A percentile compares a stretch with the other conserved stretches of the same genome.
phyloP scores from a whole-genome alignment of 2,113 vertebrate genomes.

The Alces alces region DNA sequence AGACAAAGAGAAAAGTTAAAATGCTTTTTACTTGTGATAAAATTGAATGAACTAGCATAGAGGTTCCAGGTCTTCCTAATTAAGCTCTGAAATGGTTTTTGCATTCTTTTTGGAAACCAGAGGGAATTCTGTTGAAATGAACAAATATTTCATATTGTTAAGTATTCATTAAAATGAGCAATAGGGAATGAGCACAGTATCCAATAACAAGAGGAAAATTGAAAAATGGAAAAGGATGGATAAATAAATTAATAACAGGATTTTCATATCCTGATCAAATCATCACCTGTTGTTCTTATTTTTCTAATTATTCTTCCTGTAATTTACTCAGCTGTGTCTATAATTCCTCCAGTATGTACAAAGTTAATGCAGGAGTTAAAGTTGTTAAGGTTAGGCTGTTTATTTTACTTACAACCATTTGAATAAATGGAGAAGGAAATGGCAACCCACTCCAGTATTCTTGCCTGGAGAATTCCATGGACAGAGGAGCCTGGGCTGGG shows the following conservation, averaged over 20 bases:
- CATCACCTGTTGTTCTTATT: constrained; percentile 54
- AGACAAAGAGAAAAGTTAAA: constrained; percentile 72
- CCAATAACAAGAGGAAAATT: constrained; percentile 52
- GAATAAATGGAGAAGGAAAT: neutral
- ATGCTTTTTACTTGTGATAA: constrained; percentile 66
- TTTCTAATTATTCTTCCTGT: constrained; percentile 36
- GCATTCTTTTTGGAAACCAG: constrained; percentile 57
- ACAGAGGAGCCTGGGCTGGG: neutral
- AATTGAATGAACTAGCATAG: constrained; percentile 65
- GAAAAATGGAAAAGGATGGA: constrained; percentile 46
- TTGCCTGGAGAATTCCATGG: neutral
- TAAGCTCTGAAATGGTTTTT: constrained; percentile 64
- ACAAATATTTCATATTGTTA: constrained; percentile 65
- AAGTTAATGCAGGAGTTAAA: constrained; percentile 11
- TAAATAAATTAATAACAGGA: constrained; percentile 28
- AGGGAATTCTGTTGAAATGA: constrained; percentile 66
- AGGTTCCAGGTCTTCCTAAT: constrained; percentile 64
- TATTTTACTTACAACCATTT: constrained; percentile 18
- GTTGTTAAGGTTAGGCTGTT: constrained; percentile 12
- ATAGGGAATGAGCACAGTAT: constrained; percentile 40
- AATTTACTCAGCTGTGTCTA: constrained; percentile 45
- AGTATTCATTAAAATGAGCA: constrained; percentile 68
- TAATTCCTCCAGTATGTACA: neutral
- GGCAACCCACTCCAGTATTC: neutral
- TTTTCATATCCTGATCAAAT: constrained; percentile 32